These are phyloP conservation scores for Parasteatoda tepidariorum DNA, from an alignment of 1,140 invertebrate genomes.

Conservation along the genomic window DNA sequence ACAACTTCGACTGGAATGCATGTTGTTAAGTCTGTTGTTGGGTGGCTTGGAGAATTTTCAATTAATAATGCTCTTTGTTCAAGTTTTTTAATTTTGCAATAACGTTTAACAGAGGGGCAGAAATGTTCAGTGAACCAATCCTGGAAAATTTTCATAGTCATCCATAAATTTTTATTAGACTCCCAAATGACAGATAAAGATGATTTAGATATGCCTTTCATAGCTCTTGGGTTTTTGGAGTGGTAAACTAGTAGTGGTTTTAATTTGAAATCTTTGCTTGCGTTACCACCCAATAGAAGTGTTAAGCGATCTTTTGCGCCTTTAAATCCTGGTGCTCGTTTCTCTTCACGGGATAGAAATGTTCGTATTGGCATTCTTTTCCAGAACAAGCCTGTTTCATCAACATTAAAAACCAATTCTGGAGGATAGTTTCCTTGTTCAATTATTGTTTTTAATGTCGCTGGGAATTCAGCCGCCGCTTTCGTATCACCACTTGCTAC, in stretches of 20 bases:
- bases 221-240: too few relatives aligned
- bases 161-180: too few relatives aligned
- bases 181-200: too few relatives aligned
- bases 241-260: too few relatives aligned
- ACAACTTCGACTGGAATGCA: slow-evolving; percentile 39
- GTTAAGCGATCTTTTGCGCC: slow-evolving; percentile 24
- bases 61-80: not conserved
- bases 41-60: not conserved
- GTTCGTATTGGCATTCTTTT: slow-evolving; percentile 64
- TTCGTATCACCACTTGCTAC: too few relatives aligned
- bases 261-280: too few relatives aligned
- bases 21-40: not conserved
- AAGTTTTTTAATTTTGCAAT: not conserved
- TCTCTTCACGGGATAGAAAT: slow-evolving; percentile 52
- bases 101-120: not conserved
- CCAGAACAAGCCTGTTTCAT: slow-evolving; percentile 62
- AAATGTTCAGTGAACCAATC: not conserved
- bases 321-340: slow-evolving; percentile 15
- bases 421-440: slow-evolving; percentile 55
- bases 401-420: too few relatives aligned
- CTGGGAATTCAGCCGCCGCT: too few relatives aligned
- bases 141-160: not conserved
- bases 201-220: too few relatives aligned
- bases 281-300: slow-evolving; percentile 23
- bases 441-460: slow-evolving; percentile 48